Base-by-base conservation (phyloP, 2,113 vertebrate species). In the Mixornis gularis region DNA sequence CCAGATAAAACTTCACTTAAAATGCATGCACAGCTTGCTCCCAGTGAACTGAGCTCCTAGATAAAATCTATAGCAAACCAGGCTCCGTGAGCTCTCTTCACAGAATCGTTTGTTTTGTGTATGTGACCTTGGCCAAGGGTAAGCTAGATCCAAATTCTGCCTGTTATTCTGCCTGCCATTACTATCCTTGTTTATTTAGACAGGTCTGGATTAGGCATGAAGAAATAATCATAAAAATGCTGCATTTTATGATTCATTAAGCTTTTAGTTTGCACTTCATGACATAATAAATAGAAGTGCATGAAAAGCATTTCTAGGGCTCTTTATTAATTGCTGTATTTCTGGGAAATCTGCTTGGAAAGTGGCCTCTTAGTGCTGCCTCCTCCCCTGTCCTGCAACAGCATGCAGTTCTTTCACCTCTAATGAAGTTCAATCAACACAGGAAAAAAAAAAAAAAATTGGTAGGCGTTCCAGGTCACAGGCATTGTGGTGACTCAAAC, bases 271-370 rank as follows among this genome's bases (percentile, higher is more conserved):
- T 87, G 94, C 59, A 82, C 52, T 92, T 87, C 0, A 2, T 78
- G 78, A 90, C 72, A 90, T 77, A 93, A 84, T 64, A 95, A 95
- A 89, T 82, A 85, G 34, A 91, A 85, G 41, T 22, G 24, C 76
- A 83, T 2, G 12, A 58, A 87, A 92, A 85, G 36, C 81, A 44
- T 80, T 92, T 91, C 58, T 53, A 85, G 27, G 36, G 44, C 29
- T 20, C 30, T 77, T 66, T 92, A 89, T 78, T 95, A 94, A 92
- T 91, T 92, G 86, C 34, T 66, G 48, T 76, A 5, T 78, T 95
- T 94, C 95, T 95, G 88, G 84, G 81, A 94, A 96, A 91, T 94
- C 78, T 85, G 56, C 77, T 95, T 96, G 90, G 88, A 91, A 94
- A 92, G 79, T 40, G n/a, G 80, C 64, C 74, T 78, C 53, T 64